phyloP scores from a whole-genome alignment of 1,140 invertebrate genomes.

The Ips nitidus region DNA sequence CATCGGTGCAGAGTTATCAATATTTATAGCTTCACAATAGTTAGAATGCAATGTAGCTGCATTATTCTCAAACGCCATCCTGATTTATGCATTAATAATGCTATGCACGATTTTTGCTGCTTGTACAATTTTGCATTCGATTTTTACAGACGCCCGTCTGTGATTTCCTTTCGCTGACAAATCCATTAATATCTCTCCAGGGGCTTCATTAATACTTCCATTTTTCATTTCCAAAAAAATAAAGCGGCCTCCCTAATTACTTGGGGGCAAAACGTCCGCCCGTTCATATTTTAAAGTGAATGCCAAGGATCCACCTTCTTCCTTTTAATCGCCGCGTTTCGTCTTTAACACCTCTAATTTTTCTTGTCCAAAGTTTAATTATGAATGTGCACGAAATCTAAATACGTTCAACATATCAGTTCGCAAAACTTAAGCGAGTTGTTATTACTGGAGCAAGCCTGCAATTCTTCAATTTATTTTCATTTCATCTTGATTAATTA shows the following conservation, averaged over 20 bases:
- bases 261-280: conserved; percentile 14
- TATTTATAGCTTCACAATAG: conserved; percentile 17
- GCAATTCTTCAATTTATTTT: not conserved
- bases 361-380: not conserved
- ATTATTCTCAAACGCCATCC: conserved; percentile 5
- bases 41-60: conserved; percentile 13
- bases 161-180: conserved; percentile 1
- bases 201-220: conserved; percentile 18
- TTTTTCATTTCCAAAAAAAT: conserved; percentile 18
- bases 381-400: not conserved
- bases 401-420: not conserved
- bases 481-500: not conserved
- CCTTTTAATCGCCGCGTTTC: conserved; percentile 33
- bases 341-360: conserved; percentile 18
- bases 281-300: conserved; percentile 39
- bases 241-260: conserved; percentile 14
- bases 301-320: conserved; percentile 37
- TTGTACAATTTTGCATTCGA: not conserved
- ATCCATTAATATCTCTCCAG: conserved; percentile 3
- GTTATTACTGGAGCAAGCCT: not conserved
- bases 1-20: conserved; percentile 22
- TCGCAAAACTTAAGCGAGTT: not conserved
- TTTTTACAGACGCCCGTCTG: conserved; percentile 1
- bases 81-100: conserved; percentile 1
- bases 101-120: conserved; percentile 5